Evolutionary conservation across 1,140 invertebrate species (phyloP).

Genomic region (Helicoverpa zea): DNA sequence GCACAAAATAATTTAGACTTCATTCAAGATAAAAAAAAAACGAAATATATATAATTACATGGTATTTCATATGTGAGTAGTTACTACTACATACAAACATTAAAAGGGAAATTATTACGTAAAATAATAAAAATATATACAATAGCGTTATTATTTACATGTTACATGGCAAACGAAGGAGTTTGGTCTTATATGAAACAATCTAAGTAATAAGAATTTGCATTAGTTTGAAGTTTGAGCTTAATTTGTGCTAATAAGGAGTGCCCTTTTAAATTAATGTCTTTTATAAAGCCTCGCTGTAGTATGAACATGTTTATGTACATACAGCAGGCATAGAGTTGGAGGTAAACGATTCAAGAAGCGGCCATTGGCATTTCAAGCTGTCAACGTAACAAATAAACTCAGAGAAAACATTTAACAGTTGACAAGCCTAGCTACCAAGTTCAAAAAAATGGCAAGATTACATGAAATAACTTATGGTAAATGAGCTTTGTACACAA

Average conservation of each 20-base stretch:
- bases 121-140: slow-evolving; percentile 56
- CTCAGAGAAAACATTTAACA: not conserved
- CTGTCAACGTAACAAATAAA: not conserved
- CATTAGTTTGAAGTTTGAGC: slow-evolving; percentile 66
- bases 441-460: slow-evolving; percentile 40
- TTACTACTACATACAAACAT: slow-evolving; percentile 52
- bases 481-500: slow-evolving; percentile 24
- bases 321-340: slow-evolving; percentile 38
- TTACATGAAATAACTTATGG: slow-evolving; percentile 18
- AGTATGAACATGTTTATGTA: slow-evolving; percentile 54
- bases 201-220: slow-evolving; percentile 59
- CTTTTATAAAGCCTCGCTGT: slow-evolving; percentile 62
- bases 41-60: slow-evolving; percentile 38
- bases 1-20: slow-evolving; percentile 52
- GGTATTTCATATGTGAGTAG: slow-evolving; percentile 44
- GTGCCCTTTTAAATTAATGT: slow-evolving; percentile 60
- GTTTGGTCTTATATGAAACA: slow-evolving; percentile 72
- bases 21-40: slow-evolving; percentile 28
- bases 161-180: slow-evolving; percentile 78
- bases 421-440: slow-evolving; percentile 22
- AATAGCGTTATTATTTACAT: slow-evolving; percentile 75
- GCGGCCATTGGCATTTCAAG: not conserved
- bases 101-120: slow-evolving; percentile 41
- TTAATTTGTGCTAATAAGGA: slow-evolving; percentile 63
- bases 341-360: slow-evolving; percentile 17